Evolutionary conservation across 2,797 vertebrate genomes (phyloP).

Genomic region (Rhyacichthys aspro): DNA sequence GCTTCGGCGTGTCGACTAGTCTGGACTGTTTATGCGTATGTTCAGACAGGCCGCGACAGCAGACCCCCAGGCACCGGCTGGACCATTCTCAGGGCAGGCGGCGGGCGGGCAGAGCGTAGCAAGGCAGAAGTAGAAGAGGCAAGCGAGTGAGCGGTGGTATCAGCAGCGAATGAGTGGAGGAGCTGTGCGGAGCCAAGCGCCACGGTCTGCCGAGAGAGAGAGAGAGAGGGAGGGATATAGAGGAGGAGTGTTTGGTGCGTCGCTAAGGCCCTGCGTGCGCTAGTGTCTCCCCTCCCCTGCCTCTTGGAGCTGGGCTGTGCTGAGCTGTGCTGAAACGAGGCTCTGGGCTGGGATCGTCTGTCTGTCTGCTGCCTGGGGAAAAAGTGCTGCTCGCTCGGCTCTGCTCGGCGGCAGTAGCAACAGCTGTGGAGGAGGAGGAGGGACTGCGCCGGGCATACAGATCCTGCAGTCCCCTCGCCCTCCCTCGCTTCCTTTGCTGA

Average conservation of each 20-base stretch:
- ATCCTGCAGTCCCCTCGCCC: conserved; percentile 72
- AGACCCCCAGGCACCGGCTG: conserved; percentile 85
- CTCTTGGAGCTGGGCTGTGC: conserved; percentile 59
- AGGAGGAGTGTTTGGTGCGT: conserved; percentile 31
- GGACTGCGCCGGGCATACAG: conserved; percentile 66
- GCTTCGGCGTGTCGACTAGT: conserved; percentile 67
- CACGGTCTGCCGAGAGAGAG: conserved; percentile 48
- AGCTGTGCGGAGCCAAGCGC: conserved; percentile 70
- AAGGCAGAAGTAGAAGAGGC: conserved; percentile 73
- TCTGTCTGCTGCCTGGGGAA: conserved; percentile 70
- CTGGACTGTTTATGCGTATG: conserved; percentile 71
- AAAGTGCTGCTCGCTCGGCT: conserved; percentile 64
- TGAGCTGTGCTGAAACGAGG: conserved; percentile 57
- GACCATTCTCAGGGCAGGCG: conserved; percentile 77
- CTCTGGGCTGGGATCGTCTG: conserved; percentile 64
- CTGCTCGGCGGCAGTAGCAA: conserved; percentile 75
- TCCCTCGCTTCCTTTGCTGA: conserved; percentile 51
- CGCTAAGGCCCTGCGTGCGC: conserved; percentile 64
- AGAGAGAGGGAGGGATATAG: conserved; percentile 53
- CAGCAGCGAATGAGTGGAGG: conserved; percentile 75
- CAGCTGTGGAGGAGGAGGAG: conserved; percentile 69
- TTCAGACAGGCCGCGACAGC: conserved; percentile 84
- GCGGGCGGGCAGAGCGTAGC: conserved; percentile 72
- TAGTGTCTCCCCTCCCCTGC: conserved; percentile 74
- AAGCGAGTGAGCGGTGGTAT: conserved; percentile 72